phyloP scores from a whole-genome alignment of 2,888 invertebrate genomes.

The Leptinotarsa peninsularis region DNA sequence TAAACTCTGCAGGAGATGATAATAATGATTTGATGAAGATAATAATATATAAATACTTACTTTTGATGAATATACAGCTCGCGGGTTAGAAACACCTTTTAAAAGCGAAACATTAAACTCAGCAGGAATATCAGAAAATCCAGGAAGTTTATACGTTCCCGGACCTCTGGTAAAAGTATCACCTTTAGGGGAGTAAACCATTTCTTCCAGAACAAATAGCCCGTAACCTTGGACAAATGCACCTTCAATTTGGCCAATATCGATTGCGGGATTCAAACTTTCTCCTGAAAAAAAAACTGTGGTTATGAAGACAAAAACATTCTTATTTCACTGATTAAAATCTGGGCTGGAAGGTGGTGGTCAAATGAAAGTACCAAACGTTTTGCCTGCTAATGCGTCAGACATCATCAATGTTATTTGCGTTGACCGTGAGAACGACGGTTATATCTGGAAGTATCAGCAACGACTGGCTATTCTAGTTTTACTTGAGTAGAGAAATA shows the following conservation, averaged over 20 bases:
- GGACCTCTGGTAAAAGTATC: slow-evolving; percentile 87
- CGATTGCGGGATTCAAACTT: slow-evolving; percentile 95
- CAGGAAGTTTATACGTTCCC: slow-evolving; percentile 94
- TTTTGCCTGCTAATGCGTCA: too few relatives aligned
- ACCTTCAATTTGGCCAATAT: slow-evolving; percentile 97
- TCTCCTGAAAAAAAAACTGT: slow-evolving; percentile 68
- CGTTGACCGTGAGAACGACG: too few relatives aligned
- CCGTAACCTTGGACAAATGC: slow-evolving; percentile 96
- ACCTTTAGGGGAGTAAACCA: slow-evolving; percentile 88
- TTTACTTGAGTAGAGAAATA: too few relatives aligned
- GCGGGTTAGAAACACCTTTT: slow-evolving; percentile 89
- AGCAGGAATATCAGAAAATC: slow-evolving; percentile 90
- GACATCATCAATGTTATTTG: too few relatives aligned
- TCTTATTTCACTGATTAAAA: too few relatives aligned
- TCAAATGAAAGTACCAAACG: too few relatives aligned
- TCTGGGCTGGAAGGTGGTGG: too few relatives aligned
- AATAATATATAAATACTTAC: slow-evolving; percentile 58
- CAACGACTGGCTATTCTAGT: too few relatives aligned
- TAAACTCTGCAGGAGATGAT: not conserved
- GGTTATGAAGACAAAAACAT: too few relatives aligned
- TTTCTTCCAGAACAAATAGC: slow-evolving; percentile 89
- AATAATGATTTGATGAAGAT: not conserved
- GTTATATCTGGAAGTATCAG: too few relatives aligned
- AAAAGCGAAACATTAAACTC: slow-evolving; percentile 93
- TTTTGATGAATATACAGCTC: slow-evolving; percentile 96